Percentiles rank a stretch among this genome's conserved stretches.
Evolutionary conservation across 2,113 vertebrate species (phyloP).

Genomic region (Polypterus bichir): DNA sequence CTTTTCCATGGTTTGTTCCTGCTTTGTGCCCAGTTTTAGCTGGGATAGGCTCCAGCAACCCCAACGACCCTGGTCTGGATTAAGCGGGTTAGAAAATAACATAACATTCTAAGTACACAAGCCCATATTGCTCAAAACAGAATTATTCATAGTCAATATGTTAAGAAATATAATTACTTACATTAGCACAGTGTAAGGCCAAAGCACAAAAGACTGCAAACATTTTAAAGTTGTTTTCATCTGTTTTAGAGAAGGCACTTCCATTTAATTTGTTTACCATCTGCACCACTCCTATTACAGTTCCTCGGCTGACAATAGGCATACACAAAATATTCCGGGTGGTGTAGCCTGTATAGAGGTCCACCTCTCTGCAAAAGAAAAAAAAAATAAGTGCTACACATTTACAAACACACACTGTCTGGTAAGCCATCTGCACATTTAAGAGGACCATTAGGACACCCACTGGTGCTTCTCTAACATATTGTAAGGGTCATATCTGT

Average conservation of each 20-base stretch:
- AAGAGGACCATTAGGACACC: too few species aligned
- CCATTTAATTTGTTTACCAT: constrained; percentile 97
- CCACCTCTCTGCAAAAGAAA: constrained; percentile 71
- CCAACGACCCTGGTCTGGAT: too few species aligned
- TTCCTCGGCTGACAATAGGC: constrained; percentile 94
- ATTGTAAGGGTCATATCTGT: too few species aligned
- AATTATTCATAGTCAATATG: background rate
- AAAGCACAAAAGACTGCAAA: constrained; percentile 97
- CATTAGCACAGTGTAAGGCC: constrained; percentile 98
- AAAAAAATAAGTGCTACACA: background rate
- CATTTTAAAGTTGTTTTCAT: constrained; percentile 99
- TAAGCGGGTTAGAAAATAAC: too few species aligned
- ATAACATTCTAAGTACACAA: too few species aligned
- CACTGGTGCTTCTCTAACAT: too few species aligned
- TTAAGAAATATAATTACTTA: constrained; percentile 44
- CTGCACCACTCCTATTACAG: constrained; percentile 93
- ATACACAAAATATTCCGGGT: constrained; percentile 96
- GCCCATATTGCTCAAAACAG: too few species aligned
- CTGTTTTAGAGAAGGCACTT: constrained; percentile 98
- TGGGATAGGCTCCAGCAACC: too few species aligned
- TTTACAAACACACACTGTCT: background rate
- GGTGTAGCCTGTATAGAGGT: constrained; percentile 95
- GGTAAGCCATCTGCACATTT: too few species aligned
- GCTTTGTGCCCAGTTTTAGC: too few species aligned
- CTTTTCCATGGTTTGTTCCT: too few species aligned